Conservation (phyloP, 2,113 vertebrate genomes). For the Sceloporus undulatus region DNA sequence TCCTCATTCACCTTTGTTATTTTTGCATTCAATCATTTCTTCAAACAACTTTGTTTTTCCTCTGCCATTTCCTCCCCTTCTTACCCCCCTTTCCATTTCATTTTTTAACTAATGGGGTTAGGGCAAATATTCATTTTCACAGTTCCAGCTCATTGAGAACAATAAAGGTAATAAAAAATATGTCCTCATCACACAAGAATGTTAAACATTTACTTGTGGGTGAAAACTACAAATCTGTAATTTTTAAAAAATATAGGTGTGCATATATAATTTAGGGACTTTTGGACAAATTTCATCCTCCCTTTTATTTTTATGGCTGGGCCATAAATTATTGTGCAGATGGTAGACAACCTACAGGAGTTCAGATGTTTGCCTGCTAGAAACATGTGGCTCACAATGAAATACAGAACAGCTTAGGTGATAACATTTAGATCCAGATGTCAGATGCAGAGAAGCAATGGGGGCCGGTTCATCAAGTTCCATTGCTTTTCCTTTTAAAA, state of each 20-base stretch:
- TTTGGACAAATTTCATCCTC: slow-evolving; percentile 38
- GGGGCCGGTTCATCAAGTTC: background rate
- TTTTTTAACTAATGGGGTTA: slow-evolving; percentile 57
- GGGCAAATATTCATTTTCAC: slow-evolving; percentile 63
- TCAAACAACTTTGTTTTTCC: slow-evolving; percentile 63
- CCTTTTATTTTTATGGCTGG: background rate
- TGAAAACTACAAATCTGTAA: slow-evolving; percentile 67
- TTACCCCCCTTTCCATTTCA: slow-evolving; percentile 42
- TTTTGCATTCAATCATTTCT: slow-evolving; percentile 48
- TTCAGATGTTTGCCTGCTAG: background rate
- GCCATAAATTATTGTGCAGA: background rate
- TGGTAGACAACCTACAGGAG: fast-evolving
- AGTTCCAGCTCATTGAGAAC: slow-evolving; percentile 75
- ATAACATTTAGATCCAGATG: background rate
- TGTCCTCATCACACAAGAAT: slow-evolving; percentile 72
- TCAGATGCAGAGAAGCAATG: background rate
- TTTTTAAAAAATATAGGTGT: slow-evolving; percentile 18
- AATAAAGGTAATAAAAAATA: slow-evolving; percentile 72
- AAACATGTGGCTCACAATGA: background rate
- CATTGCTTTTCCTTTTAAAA: background rate
- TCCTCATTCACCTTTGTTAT: slow-evolving; percentile 51
- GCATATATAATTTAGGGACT: slow-evolving; percentile 42
- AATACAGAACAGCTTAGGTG: background rate
- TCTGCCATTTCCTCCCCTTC: slow-evolving; percentile 33
- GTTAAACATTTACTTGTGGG: slow-evolving; percentile 62